These are phyloP conservation scores for Laterallus jamaicensis DNA, from an alignment of 2,113 vertebrate species.

Conservation along the genomic window DNA sequence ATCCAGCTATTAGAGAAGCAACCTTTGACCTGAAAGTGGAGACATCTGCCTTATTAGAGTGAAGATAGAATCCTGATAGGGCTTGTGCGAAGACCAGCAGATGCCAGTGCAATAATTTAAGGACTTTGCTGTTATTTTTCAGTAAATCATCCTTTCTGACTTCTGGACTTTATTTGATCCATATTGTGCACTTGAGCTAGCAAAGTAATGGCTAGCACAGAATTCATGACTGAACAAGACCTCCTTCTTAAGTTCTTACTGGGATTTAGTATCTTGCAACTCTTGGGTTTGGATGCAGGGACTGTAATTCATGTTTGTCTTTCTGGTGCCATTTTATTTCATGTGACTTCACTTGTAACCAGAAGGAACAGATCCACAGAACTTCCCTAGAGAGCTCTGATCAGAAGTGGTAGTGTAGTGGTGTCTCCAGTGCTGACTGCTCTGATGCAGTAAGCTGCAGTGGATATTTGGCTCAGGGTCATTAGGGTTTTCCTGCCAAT, in stretches of 20 bases:
- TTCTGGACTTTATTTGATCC: not conserved
- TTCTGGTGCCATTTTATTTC: not conserved
- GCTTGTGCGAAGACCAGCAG: not conserved
- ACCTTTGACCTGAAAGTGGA: not conserved
- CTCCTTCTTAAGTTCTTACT: rapidly evolving
- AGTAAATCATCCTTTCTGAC: not conserved
- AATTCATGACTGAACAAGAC: not conserved
- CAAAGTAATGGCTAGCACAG: not conserved
- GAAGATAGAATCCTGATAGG: not conserved
- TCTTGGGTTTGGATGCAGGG: not conserved
- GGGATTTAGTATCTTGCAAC: not conserved
- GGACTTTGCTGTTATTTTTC: not conserved
- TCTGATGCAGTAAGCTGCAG: not conserved
- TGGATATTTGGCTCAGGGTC: rapidly evolving
- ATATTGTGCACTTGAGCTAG: not conserved
- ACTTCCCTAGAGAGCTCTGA: not conserved
- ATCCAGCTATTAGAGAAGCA: not conserved
- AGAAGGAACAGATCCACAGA: not conserved
- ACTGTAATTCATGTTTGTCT: not conserved
- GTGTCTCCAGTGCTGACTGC: not conserved
- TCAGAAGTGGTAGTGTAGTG: not conserved
- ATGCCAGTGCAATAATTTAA: not conserved
- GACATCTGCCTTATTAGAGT: not conserved
- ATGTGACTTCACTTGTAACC: not conserved
- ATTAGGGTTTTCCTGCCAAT: not conserved